Evolutionary conservation across 2,888 invertebrate genomes (phyloP), one percentile per base, ranked within the genome.

Genomic region (Embidobia sp.): DNA sequence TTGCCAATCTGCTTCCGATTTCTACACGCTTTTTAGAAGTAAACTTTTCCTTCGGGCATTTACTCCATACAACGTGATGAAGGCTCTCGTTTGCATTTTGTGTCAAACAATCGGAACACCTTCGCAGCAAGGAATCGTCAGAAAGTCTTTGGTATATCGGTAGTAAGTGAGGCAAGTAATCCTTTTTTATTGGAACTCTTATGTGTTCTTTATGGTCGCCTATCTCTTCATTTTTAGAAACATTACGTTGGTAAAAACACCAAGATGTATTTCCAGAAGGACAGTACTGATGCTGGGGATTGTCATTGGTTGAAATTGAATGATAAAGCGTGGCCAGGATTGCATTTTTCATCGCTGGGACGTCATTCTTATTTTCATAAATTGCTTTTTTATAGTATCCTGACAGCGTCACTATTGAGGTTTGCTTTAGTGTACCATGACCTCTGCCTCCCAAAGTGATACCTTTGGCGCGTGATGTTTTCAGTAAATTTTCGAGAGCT

Each of bases 181-280:
- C 13, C 42, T 10, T 7, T 40, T 13, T 35, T n/a, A 64, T 3
- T 2, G 64, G 64, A n/a, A 40, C 27, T 7, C 37, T 22, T 1
- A 64, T 22, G 40, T 64, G 40, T 5, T 31, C 18, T 7, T 27
- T 29, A 10, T 66, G 55, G 15, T 13, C 7, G 8, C 27, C 29
- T n/a, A 27, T 31, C 6, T 13, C 29, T 46, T 46, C 8, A 53
- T 29, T 40, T 27, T 22, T 13, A 1, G 76, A 42, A 10, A 53
- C 8, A 15, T 64, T 31, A 33, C 49, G 22, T 11, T 64, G 48
- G 33, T 72, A 78, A 35, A 79, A 78, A 35, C 49, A 49, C 31
- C 49, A 49, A n/a, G 49, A 31, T 16, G 18, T 49, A 7, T 22
- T 5, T 13, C 49, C 53, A 8, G 40, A 13, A 11, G 59, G 70